Percentiles rank a stretch among this genome's conserved stretches.
phyloP scores from a whole-genome alignment of 2,888 invertebrate genomes.

The Odontothrips loti region DNA sequence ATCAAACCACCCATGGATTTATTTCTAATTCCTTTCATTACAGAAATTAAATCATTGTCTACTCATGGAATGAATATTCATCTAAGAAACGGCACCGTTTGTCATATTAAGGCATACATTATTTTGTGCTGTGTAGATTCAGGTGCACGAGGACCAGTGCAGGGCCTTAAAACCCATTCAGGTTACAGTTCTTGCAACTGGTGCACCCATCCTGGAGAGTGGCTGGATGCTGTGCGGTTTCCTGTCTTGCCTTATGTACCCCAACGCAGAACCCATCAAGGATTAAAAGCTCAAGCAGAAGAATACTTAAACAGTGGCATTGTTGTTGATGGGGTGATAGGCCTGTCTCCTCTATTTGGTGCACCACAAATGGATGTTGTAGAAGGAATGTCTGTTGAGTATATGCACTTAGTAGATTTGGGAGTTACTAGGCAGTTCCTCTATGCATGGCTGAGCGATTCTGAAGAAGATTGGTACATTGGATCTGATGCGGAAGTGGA shows the following conservation, averaged over 20 bases:
- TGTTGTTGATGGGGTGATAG: neutral
- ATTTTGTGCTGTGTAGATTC: neutral
- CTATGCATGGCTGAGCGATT: neutral
- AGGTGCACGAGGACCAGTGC: neutral
- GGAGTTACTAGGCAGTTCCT: neutral
- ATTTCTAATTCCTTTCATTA: neutral
- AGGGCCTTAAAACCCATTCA: neutral
- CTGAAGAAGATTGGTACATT: neutral
- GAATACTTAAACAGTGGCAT: neutral
- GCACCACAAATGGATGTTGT: neutral
- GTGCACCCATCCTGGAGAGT: neutral
- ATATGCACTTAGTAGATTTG: neutral
- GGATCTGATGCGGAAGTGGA: neutral
- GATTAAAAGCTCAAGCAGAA: neutral
- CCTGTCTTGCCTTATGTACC: no score
- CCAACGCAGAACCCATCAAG: no score
- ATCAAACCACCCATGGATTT: neutral
- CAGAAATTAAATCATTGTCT: neutral
- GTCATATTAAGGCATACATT: neutral
- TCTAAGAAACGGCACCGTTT: no score
- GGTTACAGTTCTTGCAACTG: neutral
- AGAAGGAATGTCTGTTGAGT: neutral
- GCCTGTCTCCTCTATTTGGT: neutral
- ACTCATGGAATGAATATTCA: neutral
- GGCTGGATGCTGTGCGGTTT: neutral